phyloP scores from a whole-genome alignment of 2,113 vertebrate genomes.

The Dromas ardeola region DNA sequence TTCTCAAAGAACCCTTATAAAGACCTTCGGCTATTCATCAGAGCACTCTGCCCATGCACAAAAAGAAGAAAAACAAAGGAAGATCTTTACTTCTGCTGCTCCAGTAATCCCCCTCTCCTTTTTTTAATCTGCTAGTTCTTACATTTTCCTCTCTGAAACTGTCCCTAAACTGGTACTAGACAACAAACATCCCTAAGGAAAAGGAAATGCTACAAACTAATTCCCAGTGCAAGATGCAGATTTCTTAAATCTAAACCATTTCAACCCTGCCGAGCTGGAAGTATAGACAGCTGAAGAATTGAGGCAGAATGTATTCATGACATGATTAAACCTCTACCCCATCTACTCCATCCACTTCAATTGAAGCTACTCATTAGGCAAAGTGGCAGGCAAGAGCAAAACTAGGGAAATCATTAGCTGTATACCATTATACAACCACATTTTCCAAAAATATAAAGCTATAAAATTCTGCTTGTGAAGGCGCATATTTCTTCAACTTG shows the following conservation, averaged over 20 bases:
- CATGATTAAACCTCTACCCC: background rate
- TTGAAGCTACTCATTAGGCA: conserved; percentile 20
- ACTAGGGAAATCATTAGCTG: conserved; percentile 28
- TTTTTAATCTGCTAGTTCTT: background rate
- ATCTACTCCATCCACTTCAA: conserved; percentile 34
- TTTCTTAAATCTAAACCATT: conserved; percentile 1
- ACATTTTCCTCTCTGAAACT: background rate
- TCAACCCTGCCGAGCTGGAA: background rate
- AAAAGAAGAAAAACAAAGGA: background rate
- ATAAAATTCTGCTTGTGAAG: background rate
- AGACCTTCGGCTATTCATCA: background rate
- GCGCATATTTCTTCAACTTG: background rate
- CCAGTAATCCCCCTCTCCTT: background rate
- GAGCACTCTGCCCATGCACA: background rate
- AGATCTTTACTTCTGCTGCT: background rate
- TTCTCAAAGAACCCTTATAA: background rate
- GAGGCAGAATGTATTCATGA: conserved; percentile 10
- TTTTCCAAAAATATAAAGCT: conserved; percentile 17
- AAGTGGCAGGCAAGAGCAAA: conserved; percentile 38
- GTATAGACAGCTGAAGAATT: background rate
- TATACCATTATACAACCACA: background rate
- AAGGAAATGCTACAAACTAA: background rate
- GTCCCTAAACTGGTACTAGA: background rate
- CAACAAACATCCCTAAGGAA: background rate
- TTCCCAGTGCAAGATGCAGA: background rate